A percentile compares a stretch with the other conserved stretches of the same genome.
Evolutionary conservation across 2,888 invertebrate species (phyloP).

Genomic region (Trachelus stipa): DNA sequence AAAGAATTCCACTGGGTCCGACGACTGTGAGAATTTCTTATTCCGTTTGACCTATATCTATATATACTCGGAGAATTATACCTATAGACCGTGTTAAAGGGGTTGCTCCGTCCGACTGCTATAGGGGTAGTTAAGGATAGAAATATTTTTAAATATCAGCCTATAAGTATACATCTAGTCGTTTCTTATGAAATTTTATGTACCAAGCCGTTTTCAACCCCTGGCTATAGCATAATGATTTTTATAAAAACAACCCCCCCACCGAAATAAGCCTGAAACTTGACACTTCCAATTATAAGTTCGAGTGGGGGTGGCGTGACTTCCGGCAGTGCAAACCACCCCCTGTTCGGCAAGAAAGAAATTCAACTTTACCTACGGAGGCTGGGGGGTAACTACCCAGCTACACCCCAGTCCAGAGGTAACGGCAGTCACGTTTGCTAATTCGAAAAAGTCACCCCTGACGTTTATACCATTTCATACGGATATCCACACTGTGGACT

Average conservation of each 20-base stretch:
- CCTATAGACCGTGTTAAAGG: background rate
- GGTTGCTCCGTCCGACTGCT: background rate
- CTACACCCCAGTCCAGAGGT: no score
- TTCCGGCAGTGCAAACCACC: background rate
- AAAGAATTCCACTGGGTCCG: conserved; percentile 13
- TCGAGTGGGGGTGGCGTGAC: background rate
- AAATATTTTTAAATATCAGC: background rate
- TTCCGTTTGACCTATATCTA: background rate
- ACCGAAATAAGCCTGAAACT: background rate
- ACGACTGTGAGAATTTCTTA: background rate
- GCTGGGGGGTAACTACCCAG: no score
- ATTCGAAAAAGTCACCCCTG: background rate
- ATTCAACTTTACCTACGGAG: no score
- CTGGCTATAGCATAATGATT: background rate
- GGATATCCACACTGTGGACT: background rate
- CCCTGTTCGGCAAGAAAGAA: no score
- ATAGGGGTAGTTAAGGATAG: background rate
- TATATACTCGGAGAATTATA: background rate
- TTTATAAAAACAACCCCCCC: background rate
- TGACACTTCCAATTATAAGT: background rate
- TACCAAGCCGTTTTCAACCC: background rate
- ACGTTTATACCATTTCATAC: background rate
- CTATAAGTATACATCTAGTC: background rate
- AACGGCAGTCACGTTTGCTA: background rate
- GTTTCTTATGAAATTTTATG: no score